These are phyloP conservation scores for Oxystoma pomonae DNA, from an alignment of 2,888 invertebrate genomes.

Conservation along the genomic window DNA sequence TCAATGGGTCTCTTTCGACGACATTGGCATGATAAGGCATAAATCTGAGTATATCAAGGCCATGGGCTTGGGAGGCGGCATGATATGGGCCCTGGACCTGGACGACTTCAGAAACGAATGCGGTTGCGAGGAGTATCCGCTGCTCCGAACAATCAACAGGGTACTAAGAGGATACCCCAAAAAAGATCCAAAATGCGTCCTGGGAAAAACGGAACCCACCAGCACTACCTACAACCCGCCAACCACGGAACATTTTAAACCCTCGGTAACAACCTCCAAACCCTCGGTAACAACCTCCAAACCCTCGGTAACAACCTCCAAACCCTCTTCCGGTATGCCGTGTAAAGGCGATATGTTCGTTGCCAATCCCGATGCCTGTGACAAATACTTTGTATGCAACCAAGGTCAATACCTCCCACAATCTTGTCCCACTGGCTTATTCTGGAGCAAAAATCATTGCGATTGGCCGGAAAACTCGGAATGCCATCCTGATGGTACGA, in stretches of 20 bases:
- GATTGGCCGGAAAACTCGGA: constrained; percentile 72
- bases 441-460: constrained; percentile 72
- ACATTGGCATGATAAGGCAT: constrained; percentile 74
- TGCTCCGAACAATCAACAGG: constrained; percentile 75
- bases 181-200: constrained; percentile 59
- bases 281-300: constrained; percentile 12
- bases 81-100: constrained; percentile 87
- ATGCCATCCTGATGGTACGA: background rate
- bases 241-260: constrained; percentile 15
- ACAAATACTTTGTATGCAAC: constrained; percentile 77
- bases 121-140: constrained; percentile 76
- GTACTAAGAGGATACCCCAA: constrained; percentile 67
- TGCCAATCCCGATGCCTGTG: constrained; percentile 64
- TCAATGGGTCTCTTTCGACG: constrained; percentile 94
- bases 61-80: constrained; percentile 78
- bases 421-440: constrained; percentile 67
- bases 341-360: constrained; percentile 58
- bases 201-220: constrained; percentile 40
- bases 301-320: constrained; percentile 7
- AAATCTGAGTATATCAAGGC: constrained; percentile 79
- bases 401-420: constrained; percentile 67
- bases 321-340: constrained; percentile 3
- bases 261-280: constrained; percentile 14
- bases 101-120: constrained; percentile 83
- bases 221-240: background rate